Evolutionary conservation across 2,797 vertebrate genomes (phyloP).

Genomic region (Oryzias dopingdopingensis): DNA sequence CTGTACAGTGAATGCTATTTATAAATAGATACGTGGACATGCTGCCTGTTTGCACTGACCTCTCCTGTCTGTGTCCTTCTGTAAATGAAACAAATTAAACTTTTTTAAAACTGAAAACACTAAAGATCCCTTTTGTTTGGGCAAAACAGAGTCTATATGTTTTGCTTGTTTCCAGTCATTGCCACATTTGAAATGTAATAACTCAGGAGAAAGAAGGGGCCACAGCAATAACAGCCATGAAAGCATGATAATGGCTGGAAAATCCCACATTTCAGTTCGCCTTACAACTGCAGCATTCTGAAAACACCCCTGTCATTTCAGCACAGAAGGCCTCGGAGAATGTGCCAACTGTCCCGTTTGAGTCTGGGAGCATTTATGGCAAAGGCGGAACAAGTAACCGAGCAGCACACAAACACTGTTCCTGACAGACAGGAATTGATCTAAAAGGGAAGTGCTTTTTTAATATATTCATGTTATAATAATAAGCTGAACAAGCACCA

Average conservation of each 20-base stretch:
- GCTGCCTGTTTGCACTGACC: slow-evolving; percentile 43
- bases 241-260: neutral
- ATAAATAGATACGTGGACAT: slow-evolving; percentile 42
- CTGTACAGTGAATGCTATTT: slow-evolving; percentile 66
- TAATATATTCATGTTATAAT: slow-evolving; percentile 60
- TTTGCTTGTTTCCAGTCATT: neutral
- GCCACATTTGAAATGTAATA: slow-evolving; percentile 21
- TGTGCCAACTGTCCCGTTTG: slow-evolving; percentile 45
- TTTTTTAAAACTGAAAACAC: slow-evolving; percentile 11
- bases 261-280: slow-evolving; percentile 44
- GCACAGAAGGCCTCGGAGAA: slow-evolving; percentile 45
- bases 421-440: slow-evolving; percentile 23
- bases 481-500: slow-evolving; percentile 60
- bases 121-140: too few relatives aligned
- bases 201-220: neutral
- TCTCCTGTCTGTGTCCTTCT: slow-evolving; percentile 41
- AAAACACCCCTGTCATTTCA: slow-evolving; percentile 62
- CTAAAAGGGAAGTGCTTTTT: slow-evolving; percentile 73
- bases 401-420: slow-evolving; percentile 15
- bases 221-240: neutral
- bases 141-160: neutral
- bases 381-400: slow-evolving; percentile 19
- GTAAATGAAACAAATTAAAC: slow-evolving; percentile 57
- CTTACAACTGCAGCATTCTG: slow-evolving; percentile 36
- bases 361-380: slow-evolving; percentile 55